Conservation (phyloP, 1,140 invertebrate genomes). For the Calycopis cecrops region DNA sequence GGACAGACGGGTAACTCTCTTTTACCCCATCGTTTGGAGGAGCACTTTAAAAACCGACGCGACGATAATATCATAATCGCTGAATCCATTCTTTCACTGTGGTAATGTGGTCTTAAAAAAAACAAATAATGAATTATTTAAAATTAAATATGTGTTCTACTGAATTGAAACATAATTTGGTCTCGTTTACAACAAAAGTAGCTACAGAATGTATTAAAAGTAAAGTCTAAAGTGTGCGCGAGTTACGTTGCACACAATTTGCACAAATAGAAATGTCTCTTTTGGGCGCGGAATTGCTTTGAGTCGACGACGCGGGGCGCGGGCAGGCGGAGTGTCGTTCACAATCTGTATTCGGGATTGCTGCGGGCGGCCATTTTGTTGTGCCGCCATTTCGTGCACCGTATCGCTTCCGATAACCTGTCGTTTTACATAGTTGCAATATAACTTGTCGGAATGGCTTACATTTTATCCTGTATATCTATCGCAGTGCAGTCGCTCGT, state of each 20-base stretch:
- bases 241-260: slow-evolving; percentile 3
- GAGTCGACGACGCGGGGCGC: slow-evolving; percentile 4
- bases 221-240: neutral
- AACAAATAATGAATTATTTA: no score
- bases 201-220: neutral
- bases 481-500: slow-evolving; percentile 2
- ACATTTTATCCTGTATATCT: slow-evolving; percentile 1
- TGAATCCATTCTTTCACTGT: no score
- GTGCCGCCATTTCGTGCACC: slow-evolving; percentile 1
- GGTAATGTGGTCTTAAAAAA: no score
- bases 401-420: slow-evolving; percentile 11
- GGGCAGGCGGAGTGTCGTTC: neutral
- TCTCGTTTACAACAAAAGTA: neutral
- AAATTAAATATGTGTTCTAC: no score
- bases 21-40: no score
- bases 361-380: slow-evolving; percentile 9
- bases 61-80: no score
- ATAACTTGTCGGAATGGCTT: slow-evolving; percentile 5
- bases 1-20: no score
- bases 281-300: slow-evolving; percentile 10
- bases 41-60: no score
- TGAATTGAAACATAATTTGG: neutral
- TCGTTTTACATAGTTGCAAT: slow-evolving; percentile 4
- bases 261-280: slow-evolving; percentile 11
- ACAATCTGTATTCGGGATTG: slow-evolving; percentile 10